These are phyloP conservation scores for Phalacrocorax pelagicus DNA, from an alignment of 2,113 vertebrate genomes.

Conservation along the genomic window DNA sequence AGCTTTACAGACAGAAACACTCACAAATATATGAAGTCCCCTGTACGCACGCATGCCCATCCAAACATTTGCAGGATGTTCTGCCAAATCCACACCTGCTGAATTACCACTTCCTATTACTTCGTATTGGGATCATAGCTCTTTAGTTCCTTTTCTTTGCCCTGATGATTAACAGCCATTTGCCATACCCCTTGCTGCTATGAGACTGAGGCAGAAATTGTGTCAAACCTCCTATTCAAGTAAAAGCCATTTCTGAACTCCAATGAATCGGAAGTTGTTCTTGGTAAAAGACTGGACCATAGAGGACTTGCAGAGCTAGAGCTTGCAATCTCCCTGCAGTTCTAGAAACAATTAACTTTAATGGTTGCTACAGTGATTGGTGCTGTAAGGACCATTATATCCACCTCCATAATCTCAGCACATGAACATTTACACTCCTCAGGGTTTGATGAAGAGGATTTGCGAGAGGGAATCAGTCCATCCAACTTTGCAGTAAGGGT, in stretches of 20 bases:
- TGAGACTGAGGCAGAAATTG: background rate
- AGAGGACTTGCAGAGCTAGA: background rate
- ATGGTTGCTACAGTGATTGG: background rate
- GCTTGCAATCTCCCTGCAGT: background rate
- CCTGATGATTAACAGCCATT: conserved; percentile 1
- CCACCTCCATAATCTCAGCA: background rate
- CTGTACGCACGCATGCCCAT: background rate
- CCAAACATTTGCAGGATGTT: background rate
- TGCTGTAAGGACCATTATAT: background rate
- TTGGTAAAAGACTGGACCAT: background rate
- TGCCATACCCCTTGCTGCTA: background rate
- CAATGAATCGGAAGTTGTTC: background rate
- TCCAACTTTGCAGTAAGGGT: background rate
- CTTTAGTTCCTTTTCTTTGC: background rate
- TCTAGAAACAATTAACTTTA: background rate
- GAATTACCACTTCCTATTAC: background rate
- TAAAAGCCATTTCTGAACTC: background rate
- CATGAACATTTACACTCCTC: background rate
- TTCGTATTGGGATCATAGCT: background rate
- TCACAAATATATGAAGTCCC: background rate
- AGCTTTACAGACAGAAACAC: background rate
- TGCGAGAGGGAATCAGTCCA: background rate
- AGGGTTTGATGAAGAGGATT: background rate
- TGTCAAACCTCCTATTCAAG: background rate
- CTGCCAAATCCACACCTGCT: conserved; percentile 9